A percentile compares a stretch with the other conserved stretches of the same genome.
Conservation (phyloP, 35 echinoderm and acorn worm species). For the Diadema setosum region DNA sequence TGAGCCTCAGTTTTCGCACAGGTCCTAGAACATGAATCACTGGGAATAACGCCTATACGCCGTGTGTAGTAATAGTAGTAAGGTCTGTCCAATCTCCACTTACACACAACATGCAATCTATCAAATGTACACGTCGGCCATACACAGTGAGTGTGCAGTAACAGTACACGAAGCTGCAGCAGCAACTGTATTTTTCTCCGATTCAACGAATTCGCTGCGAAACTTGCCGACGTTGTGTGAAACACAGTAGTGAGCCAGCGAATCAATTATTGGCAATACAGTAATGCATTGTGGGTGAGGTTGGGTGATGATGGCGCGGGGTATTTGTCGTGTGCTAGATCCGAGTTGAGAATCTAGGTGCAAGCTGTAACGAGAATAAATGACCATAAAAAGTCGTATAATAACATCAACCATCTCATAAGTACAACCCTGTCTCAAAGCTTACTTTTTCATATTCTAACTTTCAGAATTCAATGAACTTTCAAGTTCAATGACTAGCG, state of each 20-base stretch:
- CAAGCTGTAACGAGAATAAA: too few species aligned
- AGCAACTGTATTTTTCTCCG: neutral
- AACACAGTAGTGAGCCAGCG: neutral
- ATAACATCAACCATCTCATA: too few species aligned
- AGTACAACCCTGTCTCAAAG: too few species aligned
- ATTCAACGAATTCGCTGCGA: neutral
- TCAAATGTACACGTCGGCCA: neutral
- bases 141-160: neutral
- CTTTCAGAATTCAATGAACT: too few species aligned
- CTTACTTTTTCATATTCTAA: too few species aligned
- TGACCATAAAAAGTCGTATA: too few species aligned
- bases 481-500: too few species aligned
- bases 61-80: neutral
- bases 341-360: too few species aligned
- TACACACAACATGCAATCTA: neutral
- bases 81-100: neutral
- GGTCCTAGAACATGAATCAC: neutral
- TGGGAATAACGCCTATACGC: neutral
- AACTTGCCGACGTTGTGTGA: neutral
- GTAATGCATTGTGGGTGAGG: neutral
- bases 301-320: too few species aligned
- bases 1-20: neutral
- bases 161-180: neutral
- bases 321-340: too few species aligned
- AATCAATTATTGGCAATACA: neutral